Base-by-base conservation (phyloP, 2,888 invertebrate species). In the Drosophila borborema region DNA sequence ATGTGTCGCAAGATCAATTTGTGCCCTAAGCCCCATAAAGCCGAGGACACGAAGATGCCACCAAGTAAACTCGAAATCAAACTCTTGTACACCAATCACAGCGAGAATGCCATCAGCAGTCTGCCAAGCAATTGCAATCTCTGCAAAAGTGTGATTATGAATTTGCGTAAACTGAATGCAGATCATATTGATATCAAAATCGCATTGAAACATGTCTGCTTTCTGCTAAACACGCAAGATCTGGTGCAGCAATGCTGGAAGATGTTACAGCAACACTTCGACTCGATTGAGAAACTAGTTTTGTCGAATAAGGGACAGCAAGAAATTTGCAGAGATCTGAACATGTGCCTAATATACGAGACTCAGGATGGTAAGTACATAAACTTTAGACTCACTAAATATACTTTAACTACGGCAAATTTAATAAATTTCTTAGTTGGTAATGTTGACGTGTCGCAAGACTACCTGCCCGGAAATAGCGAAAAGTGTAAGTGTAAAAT, bases 321-420 rank as follows among this genome's bases (percentile, higher is more conserved):
- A 20, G 8, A 36, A 20, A 36, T 36, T 8, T 53, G 53, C 36
- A 18, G 53, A 36, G 5, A 8, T 8, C 53, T 53, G 4, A 53
- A 36, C 36, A 53, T 53, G 36, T 53, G 53, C 2, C 20, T 20
- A 2, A 9, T 53, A 7, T 36, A 36, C 36, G 16, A 36, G 2
- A 4, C 12, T 4, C 36, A 20, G 36, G 36, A 53, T 36, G 3
- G 53, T 53, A 20, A 53, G 53, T 53, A 36, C 3, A 3, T 34
- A 7, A 1, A 10, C 18, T 14, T 0, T 0, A 34, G 1, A 14
- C 14, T 2, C 12, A 18, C 34, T n/a, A 3, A 28, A n/a, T 5
- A n/a, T 5, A 2, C 31, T n/a, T 53, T 18, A 53, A 16, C 14
- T 20, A 53, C 18, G 2, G 8, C 0, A 20, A 53, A 18, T 36